A percentile compares a stretch with the other conserved stretches of the same genome.
phyloP scores from a whole-genome alignment of 2,888 invertebrate genomes.

The Coelopa pilipes region DNA sequence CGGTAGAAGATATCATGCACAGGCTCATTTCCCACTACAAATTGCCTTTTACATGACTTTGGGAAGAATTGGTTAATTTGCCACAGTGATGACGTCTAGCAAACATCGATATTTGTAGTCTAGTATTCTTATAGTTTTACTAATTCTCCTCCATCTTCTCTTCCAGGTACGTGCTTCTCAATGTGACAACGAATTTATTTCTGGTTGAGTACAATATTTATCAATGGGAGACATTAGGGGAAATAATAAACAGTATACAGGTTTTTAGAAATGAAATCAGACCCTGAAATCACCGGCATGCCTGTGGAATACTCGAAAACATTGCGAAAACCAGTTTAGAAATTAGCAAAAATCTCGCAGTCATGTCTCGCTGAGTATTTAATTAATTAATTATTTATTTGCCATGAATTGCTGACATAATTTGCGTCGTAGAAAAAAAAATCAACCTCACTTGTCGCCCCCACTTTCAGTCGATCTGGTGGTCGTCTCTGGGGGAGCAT shows the following conservation, averaged over 20 bases:
- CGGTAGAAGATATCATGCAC: not conserved
- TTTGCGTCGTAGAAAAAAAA: constrained; percentile 1
- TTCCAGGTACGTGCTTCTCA: constrained; percentile 5
- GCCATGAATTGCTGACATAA: constrained; percentile 7
- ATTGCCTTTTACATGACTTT: not conserved
- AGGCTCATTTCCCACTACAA: not conserved
- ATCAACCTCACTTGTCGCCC: constrained; percentile 12
- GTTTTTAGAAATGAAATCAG: no score
- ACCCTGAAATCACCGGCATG: no score
- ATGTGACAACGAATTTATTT: not conserved
- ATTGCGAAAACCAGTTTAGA: not conserved
- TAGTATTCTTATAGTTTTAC: not conserved
- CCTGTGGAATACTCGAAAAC: no score
- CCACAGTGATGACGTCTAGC: not conserved
- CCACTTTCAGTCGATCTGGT: constrained; percentile 19
- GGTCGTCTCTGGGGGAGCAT: not conserved
- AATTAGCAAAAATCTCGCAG: not conserved
- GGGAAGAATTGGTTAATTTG: not conserved
- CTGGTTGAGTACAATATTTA: not conserved
- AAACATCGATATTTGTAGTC: not conserved
- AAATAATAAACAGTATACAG: no score
- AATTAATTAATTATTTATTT: constrained; percentile 14
- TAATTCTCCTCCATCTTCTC: not conserved
- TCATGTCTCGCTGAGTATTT: constrained; percentile 2
- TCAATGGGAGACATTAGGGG: no score